A percentile compares a stretch with the other conserved stretches of the same genome.
Conservation (phyloP, 2,113 vertebrate species). For the Galbula dea region DNA sequence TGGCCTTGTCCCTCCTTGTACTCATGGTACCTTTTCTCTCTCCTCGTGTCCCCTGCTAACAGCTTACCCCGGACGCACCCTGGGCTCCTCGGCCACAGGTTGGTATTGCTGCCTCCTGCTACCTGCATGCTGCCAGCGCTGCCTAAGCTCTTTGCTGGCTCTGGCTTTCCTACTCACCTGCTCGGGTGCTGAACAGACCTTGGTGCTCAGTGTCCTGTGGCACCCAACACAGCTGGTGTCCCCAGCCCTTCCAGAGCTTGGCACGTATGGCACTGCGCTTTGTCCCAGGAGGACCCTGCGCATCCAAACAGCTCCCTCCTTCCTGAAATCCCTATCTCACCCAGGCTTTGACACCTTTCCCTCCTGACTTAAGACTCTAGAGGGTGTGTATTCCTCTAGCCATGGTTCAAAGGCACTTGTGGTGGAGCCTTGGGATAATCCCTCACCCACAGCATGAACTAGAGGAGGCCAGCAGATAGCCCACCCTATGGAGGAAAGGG, state of each 20-base stretch:
- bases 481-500: not conserved
- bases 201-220: fast-evolving
- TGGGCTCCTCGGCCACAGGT: slow-evolving; percentile 90
- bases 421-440: not conserved
- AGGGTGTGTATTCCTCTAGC: not conserved
- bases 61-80: slow-evolving; percentile 92
- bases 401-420: not conserved
- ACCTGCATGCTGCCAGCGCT: slow-evolving; percentile 78
- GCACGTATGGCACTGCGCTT: not conserved
- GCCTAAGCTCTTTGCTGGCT: slow-evolving; percentile 41
- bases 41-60: slow-evolving; percentile 77
- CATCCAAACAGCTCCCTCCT: not conserved
- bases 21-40: slow-evolving; percentile 70
- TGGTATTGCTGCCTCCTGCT: slow-evolving; percentile 78
- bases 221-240: fast-evolving
- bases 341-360: not conserved
- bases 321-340: not conserved
- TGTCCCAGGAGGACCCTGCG: not conserved
- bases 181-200: not conserved
- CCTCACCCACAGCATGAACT: fast-evolving
- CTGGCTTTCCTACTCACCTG: not conserved
- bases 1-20: not conserved
- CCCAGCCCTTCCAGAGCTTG: not conserved
- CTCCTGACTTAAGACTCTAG: not conserved
- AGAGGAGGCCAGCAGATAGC: not conserved